Base-by-base conservation (phyloP, 1,140 invertebrate species). In the Eufriesea mexicana region DNA sequence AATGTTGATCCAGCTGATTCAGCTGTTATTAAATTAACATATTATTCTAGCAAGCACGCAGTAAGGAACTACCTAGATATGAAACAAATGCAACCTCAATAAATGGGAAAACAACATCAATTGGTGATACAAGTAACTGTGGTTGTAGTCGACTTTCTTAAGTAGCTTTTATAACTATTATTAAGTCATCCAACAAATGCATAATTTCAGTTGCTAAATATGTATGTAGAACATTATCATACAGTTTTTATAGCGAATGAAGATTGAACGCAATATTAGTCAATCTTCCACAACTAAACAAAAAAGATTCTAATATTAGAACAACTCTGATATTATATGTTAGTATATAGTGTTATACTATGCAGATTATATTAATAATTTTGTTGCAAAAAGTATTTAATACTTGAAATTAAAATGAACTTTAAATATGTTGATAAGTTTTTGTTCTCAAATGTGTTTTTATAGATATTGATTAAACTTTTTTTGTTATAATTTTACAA, bases 1-100 rank as follows among this genome's bases (percentile, higher is more conserved):
- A 66, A 42, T 16, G 49, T 62, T 47, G 55, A 23, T 45, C 28
- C 78, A 45, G 49, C 16, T 18, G 62, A 0, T 42, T 84, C 73
- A 45, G 45, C 47, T 79, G 62, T 16, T 59, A 23, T 18, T 55
- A 78, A 59, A 70, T 42, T 28, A 49, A 61, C 72, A 45, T 87
- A 68, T 70, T 47, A 80, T 95, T 95, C 73, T 94, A 97, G 96
- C 96, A 97, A 96, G 96, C 96, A 61, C 95, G 96, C 93, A 96
- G 95, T 93, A 97, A 97, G 94, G 96, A 97, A 94, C 92, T 97
- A 86, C 96, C 96, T 66, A 95, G 96, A 92, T 97, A 97, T 88
- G 96, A 97, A 90, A 95, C 95, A 47, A 96, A 95, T 90, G 94
- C 96, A 80, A 96, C 96, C 25, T 96, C 96, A 55, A 96, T 97